Conservation (phyloP, 2,797 vertebrate genomes). For the Girardinus metallicus region DNA sequence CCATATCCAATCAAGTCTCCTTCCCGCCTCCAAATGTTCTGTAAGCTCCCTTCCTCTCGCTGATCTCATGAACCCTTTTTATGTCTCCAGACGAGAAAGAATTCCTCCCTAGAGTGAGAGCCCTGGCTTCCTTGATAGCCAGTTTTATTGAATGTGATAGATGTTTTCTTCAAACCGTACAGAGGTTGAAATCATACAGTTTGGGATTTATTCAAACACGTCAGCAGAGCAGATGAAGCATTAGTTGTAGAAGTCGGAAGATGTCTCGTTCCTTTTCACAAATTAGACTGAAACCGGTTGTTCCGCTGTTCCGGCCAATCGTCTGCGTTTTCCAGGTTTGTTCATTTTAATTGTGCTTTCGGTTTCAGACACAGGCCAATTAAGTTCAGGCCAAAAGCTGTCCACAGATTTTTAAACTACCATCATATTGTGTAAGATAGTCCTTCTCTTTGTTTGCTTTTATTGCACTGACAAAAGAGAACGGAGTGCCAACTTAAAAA, state of each 20-base stretch:
- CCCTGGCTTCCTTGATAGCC: slow-evolving; percentile 60
- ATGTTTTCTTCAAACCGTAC: slow-evolving; percentile 42
- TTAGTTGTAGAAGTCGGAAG: slow-evolving; percentile 39
- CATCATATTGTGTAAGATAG: not conserved
- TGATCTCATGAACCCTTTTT: slow-evolving; percentile 72
- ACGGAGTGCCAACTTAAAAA: no score
- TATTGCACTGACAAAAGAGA: no score
- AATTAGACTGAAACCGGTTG: slow-evolving; percentile 18
- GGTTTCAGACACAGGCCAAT: slow-evolving; percentile 44
- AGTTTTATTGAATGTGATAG: slow-evolving; percentile 54
- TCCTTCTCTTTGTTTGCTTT: slow-evolving; percentile 1
- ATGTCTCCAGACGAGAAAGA: slow-evolving; percentile 50
- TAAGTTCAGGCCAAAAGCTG: slow-evolving; percentile 14
- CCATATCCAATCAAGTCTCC: slow-evolving; percentile 58
- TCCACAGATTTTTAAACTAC: not conserved
- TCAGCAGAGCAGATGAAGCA: slow-evolving; percentile 29
- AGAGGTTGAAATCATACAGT: slow-evolving; percentile 61
- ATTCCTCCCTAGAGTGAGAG: slow-evolving; percentile 45
- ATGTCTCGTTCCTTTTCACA: slow-evolving; percentile 29
- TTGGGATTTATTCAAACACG: slow-evolving; percentile 32
- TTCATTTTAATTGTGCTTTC: slow-evolving; percentile 22
- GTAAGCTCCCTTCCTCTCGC: slow-evolving; percentile 48
- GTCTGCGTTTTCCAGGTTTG: not conserved
- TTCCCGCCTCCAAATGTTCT: slow-evolving; percentile 51
- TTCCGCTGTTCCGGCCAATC: not conserved